Conservation (phyloP, 2,888 invertebrate species). For the Archaeoteleia sp. region DNA sequence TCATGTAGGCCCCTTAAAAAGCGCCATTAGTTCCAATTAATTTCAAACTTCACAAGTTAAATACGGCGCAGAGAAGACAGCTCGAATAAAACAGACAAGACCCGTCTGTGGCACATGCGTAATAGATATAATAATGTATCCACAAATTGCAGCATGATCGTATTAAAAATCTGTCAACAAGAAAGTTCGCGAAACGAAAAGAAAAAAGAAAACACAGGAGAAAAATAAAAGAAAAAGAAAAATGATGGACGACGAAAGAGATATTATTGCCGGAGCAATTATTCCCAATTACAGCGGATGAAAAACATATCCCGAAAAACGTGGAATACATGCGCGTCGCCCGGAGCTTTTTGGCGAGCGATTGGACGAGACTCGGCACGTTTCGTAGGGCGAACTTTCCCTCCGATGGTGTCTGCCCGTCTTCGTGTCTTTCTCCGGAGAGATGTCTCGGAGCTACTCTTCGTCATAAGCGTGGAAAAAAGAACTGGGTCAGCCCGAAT, state of each 20-base stretch:
- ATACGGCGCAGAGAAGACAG: too few species aligned
- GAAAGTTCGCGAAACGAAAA: too few species aligned
- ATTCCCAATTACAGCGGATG: conserved; percentile 37
- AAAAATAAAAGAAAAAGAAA: too few species aligned
- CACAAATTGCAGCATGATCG: too few species aligned
- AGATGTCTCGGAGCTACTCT: conserved; percentile 17
- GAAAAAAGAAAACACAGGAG: too few species aligned
- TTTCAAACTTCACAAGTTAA: too few species aligned
- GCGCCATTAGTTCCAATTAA: too few species aligned
- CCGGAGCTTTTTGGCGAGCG: neutral
- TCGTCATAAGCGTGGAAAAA: conserved; percentile 10
- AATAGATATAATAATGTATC: too few species aligned
- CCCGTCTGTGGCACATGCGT: too few species aligned
- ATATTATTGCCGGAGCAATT: conserved; percentile 34
- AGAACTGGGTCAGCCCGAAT: conserved; percentile 64
- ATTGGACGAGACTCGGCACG: neutral
- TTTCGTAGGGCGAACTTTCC: conserved; percentile 12
- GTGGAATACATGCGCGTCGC: neutral
- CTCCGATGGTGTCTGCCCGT: neutral
- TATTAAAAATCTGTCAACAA: too few species aligned
- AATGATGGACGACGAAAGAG: conserved; percentile 31
- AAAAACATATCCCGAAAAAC: conserved; percentile 7
- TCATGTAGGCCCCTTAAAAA: too few species aligned
- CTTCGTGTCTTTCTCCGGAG: conserved; percentile 7
- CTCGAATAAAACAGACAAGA: too few species aligned